Evolutionary conservation across 2,888 invertebrate species (phyloP).

Genomic region (Tenthredo notha): DNA sequence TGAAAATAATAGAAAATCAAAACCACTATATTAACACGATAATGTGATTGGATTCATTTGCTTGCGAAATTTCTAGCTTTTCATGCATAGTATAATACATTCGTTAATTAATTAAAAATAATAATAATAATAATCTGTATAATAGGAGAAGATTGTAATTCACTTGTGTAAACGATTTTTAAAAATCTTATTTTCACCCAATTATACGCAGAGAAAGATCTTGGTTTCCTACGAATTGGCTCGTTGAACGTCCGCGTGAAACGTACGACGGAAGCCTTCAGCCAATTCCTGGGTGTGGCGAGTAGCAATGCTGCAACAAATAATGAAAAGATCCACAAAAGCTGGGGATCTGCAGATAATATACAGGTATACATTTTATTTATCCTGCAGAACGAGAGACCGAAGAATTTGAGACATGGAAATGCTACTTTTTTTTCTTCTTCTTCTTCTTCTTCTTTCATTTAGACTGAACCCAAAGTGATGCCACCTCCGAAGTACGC

Average conservation of each 20-base stretch:
- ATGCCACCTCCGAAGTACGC: conserved; percentile 90
- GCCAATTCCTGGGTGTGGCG: conserved; percentile 92
- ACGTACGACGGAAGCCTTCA: conserved; percentile 95
- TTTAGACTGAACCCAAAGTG: conserved; percentile 78
- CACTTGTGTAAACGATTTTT: background rate
- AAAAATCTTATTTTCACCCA: background rate
- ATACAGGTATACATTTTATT: conserved; percentile 81
- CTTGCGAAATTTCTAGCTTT: background rate
- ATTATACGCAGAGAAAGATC: conserved; percentile 88
- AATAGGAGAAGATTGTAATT: background rate
- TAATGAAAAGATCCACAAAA: conserved; percentile 89
- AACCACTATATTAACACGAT: background rate
- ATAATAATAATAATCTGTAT: background rate
- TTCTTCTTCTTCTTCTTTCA: background rate
- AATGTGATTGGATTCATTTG: background rate
- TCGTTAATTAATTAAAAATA: background rate
- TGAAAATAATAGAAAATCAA: background rate
- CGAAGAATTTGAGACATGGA: background rate
- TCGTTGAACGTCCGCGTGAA: conserved; percentile 95
- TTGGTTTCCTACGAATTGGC: conserved; percentile 94
- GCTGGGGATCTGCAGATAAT: conserved; percentile 95
- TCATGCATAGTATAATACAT: background rate
- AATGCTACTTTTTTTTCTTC: background rate
- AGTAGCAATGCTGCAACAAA: conserved; percentile 79
- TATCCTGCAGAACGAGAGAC: background rate